phyloP scores from a whole-genome alignment of 2,888 invertebrate genomes.

The Stenolophus ochropezus region DNA sequence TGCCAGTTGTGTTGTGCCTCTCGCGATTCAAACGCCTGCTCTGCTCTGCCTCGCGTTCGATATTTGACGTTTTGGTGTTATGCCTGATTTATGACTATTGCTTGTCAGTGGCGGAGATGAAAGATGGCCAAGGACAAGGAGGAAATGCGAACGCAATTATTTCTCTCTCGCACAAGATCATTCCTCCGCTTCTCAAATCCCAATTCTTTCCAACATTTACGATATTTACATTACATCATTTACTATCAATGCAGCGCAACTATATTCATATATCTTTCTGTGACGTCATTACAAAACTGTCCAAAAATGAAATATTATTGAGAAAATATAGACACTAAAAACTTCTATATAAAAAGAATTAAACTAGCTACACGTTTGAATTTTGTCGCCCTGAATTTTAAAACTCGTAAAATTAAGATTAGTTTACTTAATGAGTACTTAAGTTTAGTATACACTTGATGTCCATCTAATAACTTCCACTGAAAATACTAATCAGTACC shows the following conservation, averaged over 20 bases:
- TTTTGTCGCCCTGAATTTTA: no score
- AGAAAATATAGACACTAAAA: no score
- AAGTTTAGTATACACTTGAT: no score
- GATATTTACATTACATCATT: neutral
- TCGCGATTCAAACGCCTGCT: slow-evolving; percentile 30
- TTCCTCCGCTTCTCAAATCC: neutral
- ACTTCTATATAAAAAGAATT: no score
- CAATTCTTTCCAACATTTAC: neutral
- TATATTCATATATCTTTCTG: neutral
- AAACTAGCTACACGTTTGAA: no score
- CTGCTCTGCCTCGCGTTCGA: slow-evolving; percentile 3
- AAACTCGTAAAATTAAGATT: no score
- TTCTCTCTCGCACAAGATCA: neutral
- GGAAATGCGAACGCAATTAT: slow-evolving; percentile 34
- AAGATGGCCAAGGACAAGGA: slow-evolving; percentile 40
- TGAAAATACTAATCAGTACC: no score
- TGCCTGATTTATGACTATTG: slow-evolving; percentile 47
- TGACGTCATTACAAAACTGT: neutral
- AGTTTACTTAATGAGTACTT: no score
- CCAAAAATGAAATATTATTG: neutral
- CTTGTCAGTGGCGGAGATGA: slow-evolving; percentile 33
- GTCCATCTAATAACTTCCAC: no score
- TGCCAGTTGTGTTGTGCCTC: neutral
- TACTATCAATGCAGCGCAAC: neutral
- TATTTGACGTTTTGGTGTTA: slow-evolving; percentile 44